Conservation (phyloP, 2,888 invertebrate species). For the Limnephilus rhombicus region DNA sequence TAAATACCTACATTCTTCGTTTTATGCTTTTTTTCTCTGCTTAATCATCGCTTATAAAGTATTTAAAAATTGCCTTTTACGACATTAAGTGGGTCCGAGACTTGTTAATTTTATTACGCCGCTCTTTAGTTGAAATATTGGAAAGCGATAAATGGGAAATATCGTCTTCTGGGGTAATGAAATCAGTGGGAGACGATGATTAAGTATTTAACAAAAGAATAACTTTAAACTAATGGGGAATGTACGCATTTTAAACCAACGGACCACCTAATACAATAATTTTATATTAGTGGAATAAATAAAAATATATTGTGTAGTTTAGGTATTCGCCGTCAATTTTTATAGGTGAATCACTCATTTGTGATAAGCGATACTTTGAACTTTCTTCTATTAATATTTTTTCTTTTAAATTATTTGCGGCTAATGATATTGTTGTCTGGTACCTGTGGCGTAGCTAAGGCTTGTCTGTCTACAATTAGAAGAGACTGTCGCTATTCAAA, state of each 20-base stretch:
- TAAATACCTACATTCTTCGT: neutral
- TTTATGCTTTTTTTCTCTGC: neutral
- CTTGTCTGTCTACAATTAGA: neutral
- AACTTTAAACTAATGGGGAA: neutral
- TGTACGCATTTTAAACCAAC: neutral
- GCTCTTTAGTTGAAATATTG: slow-evolving; percentile 7
- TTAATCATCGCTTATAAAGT: neutral
- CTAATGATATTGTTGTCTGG: neutral
- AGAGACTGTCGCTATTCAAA: no score
- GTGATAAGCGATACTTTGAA: neutral
- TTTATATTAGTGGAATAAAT: neutral
- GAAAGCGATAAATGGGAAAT: slow-evolving; percentile 17
- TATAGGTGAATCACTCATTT: neutral
- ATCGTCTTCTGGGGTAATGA: neutral
- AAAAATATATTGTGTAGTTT: neutral
- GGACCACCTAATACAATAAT: neutral
- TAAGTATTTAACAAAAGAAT: neutral
- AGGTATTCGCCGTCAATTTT: neutral
- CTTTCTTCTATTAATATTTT: neutral
- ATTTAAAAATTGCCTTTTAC: slow-evolving; percentile 9
- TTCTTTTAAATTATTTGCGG: neutral
- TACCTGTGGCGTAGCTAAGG: neutral
- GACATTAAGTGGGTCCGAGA: neutral
- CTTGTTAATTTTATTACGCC: slow-evolving; percentile 2
- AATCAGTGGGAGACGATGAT: slow-evolving; percentile 15